Evolutionary conservation across 1,140 invertebrate genomes (phyloP).

Genomic region (Bombus pyrosoma): DNA sequence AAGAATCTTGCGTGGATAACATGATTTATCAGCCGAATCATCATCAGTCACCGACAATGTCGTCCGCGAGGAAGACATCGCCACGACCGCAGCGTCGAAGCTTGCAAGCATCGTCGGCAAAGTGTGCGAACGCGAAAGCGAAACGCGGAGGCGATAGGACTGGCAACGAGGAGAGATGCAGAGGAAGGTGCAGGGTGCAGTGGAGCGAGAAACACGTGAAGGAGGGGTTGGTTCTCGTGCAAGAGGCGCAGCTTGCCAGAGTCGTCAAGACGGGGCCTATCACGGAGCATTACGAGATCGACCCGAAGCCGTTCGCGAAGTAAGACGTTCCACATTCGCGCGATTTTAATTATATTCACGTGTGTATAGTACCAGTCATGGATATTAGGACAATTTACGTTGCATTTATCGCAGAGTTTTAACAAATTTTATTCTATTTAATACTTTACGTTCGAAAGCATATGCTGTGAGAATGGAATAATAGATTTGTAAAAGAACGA

Average conservation of each 20-base stretch:
- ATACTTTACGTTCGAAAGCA: no score
- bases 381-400: no score
- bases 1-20: background rate
- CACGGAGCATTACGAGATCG: constrained; percentile 79
- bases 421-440: no score
- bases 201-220: constrained; percentile 82
- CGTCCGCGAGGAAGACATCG: constrained; percentile 77
- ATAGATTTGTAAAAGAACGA: no score
- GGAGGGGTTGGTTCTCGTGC: constrained; percentile 79
- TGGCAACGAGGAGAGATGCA: constrained; percentile 70
- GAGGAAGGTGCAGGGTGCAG: constrained; percentile 79
- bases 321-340: constrained; percentile 46
- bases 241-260: constrained; percentile 78
- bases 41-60: constrained; percentile 79
- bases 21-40: constrained; percentile 79
- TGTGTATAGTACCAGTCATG: no score
- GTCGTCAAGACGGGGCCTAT: constrained; percentile 81
- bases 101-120: constrained; percentile 66
- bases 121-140: constrained; percentile 51
- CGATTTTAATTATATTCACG: no score
- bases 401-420: no score
- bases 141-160: constrained; percentile 57
- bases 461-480: no score
- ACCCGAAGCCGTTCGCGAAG: constrained; percentile 81
- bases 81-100: constrained; percentile 74